A percentile compares a stretch with the other conserved stretches of the same genome.
Evolutionary conservation across 2,113 vertebrate genomes (phyloP).

Genomic region (Tenrec ecaudatus): DNA sequence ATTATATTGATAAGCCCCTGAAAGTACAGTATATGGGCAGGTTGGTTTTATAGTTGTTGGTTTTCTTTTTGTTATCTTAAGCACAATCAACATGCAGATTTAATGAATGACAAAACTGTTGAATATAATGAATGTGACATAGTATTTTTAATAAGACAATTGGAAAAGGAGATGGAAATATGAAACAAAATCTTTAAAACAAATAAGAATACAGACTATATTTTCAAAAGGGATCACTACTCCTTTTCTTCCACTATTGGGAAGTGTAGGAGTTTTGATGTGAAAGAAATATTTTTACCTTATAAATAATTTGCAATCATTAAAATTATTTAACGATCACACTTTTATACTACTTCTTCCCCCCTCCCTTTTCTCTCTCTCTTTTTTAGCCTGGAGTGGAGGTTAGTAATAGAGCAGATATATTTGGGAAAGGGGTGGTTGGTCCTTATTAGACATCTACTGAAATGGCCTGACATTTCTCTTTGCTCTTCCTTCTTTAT

Average conservation of each 20-base stretch:
- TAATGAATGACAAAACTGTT: slow-evolving; percentile 16
- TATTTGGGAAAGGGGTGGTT: not conserved
- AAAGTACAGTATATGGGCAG: not conserved
- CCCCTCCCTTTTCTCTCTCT: not conserved
- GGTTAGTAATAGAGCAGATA: not conserved
- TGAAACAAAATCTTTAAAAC: not conserved
- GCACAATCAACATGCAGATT: not conserved
- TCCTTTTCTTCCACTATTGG: not conserved
- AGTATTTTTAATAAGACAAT: not conserved
- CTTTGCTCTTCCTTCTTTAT: not conserved
- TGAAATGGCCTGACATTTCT: not conserved
- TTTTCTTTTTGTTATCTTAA: not conserved
- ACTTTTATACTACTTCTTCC: not conserved
- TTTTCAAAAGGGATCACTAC: not conserved
- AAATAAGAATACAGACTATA: not conserved
- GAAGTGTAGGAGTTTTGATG: not conserved
- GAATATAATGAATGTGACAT: slow-evolving; percentile 5
- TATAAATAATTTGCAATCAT: slow-evolving; percentile 5
- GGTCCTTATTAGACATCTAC: not conserved
- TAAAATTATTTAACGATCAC: not conserved
- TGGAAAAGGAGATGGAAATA: not conserved
- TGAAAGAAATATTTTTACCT: slow-evolving; percentile 4
- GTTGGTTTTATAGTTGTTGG: too few species aligned
- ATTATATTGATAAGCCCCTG: not conserved
- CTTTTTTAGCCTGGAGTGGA: not conserved